Base-by-base conservation (phyloP, 2,888 invertebrate species). In the Dichetophora obliterata region DNA sequence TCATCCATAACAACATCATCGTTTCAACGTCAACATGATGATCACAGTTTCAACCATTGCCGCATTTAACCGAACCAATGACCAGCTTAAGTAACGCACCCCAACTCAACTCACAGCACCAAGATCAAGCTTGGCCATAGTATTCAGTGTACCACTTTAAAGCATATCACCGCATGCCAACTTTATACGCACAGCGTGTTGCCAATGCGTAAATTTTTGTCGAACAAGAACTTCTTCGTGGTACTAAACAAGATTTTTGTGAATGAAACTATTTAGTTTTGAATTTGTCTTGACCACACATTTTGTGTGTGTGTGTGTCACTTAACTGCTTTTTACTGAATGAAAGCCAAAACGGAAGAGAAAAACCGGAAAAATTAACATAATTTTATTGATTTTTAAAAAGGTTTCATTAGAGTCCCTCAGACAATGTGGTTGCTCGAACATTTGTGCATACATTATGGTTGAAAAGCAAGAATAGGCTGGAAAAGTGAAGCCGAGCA, bases 361-460 rank as follows among this genome's bases (percentile, higher is more conserved):
- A 43, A 43, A 43, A 43, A 43, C 11, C 4, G 43, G 14, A 48
- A 65, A 24, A 77, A 77, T 79, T 77, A 69, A 73, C 79, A 79
- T 79, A 77, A 75, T 77, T 79, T 79, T 79, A 77, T 79, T 79
- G 79, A 77, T 77, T 75, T 78, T 76, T 65, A 76, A 78, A 52
- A 27, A 73, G 73, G 63, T 16, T 76, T 75, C 68, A 43, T 78
- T 75, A 68, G 68, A 69, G 43, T 22, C 19, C 9, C 16, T 19
- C 8, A 31, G 14, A 19, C 16, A 54, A 24, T n/a, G 14, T 52
- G 14, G 48, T 43, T 19, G 2, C 57, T 59, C 57, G 4, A 24
- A 24, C 24, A 54, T n/a, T 54, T 54, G 31, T 16, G n/a, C 63
- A 63, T 63, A 63, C 14, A 34, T 63, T 63, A 63, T 63, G 57